Evolutionary conservation across 2,888 invertebrate genomes (phyloP).

Genomic region (Diachrysia chrysitis): DNA sequence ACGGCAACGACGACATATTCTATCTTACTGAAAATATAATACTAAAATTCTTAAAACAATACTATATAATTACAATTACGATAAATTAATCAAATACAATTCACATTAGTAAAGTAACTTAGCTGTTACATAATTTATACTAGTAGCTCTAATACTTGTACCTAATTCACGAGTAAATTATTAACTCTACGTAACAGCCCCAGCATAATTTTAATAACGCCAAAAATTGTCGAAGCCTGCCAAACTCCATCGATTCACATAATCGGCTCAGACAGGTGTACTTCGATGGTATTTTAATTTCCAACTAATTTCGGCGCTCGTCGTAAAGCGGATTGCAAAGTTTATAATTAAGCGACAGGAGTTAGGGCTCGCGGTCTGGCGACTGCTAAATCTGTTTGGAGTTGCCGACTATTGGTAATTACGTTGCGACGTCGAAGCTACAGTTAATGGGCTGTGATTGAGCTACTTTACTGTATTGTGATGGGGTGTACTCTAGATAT

Average conservation of each 20-base stretch:
- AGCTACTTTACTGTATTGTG: slow-evolving; percentile 44
- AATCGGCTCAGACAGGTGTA: slow-evolving; percentile 86
- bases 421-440: slow-evolving; percentile 46
- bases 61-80: too few species aligned
- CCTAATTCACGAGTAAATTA: slow-evolving; percentile 32
- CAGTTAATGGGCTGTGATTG: slow-evolving; percentile 52
- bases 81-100: too few species aligned
- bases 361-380: slow-evolving; percentile 63
- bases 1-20: too few species aligned
- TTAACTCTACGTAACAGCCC: slow-evolving; percentile 23
- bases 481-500: slow-evolving; percentile 20
- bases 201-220: slow-evolving; percentile 33
- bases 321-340: slow-evolving; percentile 83
- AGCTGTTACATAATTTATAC: not conserved
- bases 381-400: slow-evolving; percentile 59
- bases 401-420: slow-evolving; percentile 56
- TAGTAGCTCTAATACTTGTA: slow-evolving; percentile 19
- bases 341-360: slow-evolving; percentile 75
- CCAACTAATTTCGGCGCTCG: slow-evolving; percentile 79
- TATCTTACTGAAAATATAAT: too few species aligned
- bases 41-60: too few species aligned
- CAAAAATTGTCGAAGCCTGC: slow-evolving; percentile 44
- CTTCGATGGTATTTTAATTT: slow-evolving; percentile 78
- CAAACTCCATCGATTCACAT: slow-evolving; percentile 63
- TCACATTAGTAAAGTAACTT: not conserved